Conservation (phyloP, 2,113 vertebrate species). For the Phrynocephalus versicolor region DNA sequence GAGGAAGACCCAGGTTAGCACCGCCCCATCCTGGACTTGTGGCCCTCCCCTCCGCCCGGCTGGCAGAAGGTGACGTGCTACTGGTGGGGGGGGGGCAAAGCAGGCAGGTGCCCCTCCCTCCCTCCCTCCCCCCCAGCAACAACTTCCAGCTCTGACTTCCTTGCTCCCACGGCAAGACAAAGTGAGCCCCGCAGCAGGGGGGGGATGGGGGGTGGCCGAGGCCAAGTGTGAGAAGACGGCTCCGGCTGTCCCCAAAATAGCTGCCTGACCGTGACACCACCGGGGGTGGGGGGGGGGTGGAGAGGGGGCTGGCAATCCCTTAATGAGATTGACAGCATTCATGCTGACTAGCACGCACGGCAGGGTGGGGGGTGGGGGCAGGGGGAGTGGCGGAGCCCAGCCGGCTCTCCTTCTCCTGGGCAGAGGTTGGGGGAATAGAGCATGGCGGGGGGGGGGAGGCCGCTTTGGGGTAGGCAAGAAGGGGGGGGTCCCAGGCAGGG, state of each 20-base stretch:
- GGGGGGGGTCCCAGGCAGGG: not conserved
- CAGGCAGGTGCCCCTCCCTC: too few relatives aligned
- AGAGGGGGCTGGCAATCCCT: not conserved
- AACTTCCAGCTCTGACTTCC: not conserved
- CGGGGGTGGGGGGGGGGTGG: not conserved
- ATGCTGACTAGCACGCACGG: not conserved
- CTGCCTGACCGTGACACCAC: too few relatives aligned
- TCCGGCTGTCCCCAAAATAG: slow-evolving; percentile 7
- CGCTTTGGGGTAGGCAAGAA: not conserved
- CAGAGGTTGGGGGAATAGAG: not conserved
- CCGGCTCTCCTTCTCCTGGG: too few relatives aligned
- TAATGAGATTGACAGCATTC: not conserved
- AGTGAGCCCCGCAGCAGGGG: not conserved
- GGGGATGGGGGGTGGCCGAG: not conserved
- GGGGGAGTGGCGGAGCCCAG: too few relatives aligned
- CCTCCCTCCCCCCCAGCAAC: not conserved
- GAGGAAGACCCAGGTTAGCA: too few relatives aligned
- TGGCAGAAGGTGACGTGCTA: too few relatives aligned
- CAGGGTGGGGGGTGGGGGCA: not conserved
- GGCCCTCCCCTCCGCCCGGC: not conserved
- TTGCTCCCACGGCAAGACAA: not conserved
- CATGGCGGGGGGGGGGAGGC: not conserved
- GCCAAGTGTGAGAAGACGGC: not conserved
- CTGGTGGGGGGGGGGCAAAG: too few relatives aligned
- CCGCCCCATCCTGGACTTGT: too few relatives aligned